Percentiles rank a stretch among this genome's conserved stretches.
Evolutionary conservation across 2,888 invertebrate species (phyloP).

Genomic region (Tenthredo distinguenda): DNA sequence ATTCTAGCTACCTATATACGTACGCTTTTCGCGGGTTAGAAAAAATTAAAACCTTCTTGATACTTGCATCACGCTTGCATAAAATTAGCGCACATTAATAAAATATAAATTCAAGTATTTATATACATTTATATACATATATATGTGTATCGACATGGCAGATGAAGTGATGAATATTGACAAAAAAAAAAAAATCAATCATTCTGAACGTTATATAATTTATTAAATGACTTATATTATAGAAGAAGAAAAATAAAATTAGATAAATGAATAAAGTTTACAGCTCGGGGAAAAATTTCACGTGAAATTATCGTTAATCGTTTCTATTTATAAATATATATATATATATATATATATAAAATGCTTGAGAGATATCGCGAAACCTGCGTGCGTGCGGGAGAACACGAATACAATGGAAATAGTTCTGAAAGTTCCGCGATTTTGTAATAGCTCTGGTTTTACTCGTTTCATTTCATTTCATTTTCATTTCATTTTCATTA

Average conservation of each 20-base stretch:
- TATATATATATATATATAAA: neutral
- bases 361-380: constrained; percentile 6
- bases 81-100: neutral
- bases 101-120: neutral
- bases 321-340: neutral
- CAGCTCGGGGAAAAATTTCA: neutral
- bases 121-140: neutral
- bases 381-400: neutral
- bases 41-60: constrained; percentile 22
- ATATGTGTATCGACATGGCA: no score
- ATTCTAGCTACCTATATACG: constrained; percentile 15
- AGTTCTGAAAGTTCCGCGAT: neutral
- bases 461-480: neutral
- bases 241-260: neutral
- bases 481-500: neutral
- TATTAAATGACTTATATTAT: no score
- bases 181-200: neutral
- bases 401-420: neutral
- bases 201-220: no score
- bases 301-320: neutral
- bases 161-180: neutral
- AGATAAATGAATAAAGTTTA: neutral
- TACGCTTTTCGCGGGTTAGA: neutral
- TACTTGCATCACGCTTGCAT: neutral
- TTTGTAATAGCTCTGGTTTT: neutral